A percentile compares a stretch with the other conserved stretches of the same genome.
These are phyloP conservation scores for Gambusia holbrooki DNA, from an alignment of 2,113 vertebrate species.

Conservation along the genomic window DNA sequence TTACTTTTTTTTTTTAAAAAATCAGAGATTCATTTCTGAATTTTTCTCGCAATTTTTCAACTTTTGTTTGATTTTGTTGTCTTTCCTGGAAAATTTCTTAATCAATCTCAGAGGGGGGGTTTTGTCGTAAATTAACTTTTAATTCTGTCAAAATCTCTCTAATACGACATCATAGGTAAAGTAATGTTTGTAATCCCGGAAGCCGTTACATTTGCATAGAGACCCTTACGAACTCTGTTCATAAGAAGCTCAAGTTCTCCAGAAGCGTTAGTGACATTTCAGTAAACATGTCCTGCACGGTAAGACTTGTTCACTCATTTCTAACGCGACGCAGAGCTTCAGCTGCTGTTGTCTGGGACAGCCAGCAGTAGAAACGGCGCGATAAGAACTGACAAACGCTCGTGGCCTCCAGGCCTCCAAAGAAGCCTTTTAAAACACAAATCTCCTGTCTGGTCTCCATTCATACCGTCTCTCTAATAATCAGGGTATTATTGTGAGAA, in stretches of 20 bases:
- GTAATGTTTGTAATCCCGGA: no score
- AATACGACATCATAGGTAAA: background rate
- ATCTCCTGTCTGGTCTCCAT: slow-evolving; percentile 8
- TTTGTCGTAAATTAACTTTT: no score
- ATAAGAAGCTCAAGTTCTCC: background rate
- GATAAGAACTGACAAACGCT: slow-evolving; percentile 2
- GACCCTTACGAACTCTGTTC: background rate
- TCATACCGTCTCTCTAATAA: slow-evolving; percentile 23
- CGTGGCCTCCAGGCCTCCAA: slow-evolving; percentile 22
- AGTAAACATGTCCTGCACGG: background rate
- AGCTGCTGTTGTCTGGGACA: slow-evolving; percentile 11
- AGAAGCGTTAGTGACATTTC: background rate
- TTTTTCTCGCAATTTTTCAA: no score
- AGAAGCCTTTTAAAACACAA: slow-evolving; percentile 10
- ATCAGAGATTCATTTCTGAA: no score
- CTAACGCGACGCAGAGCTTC: slow-evolving; percentile 3
- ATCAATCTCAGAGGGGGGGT: no score
- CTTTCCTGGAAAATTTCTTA: no score
- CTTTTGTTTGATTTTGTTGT: no score
- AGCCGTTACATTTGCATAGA: no score
- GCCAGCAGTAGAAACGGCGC: slow-evolving; percentile 7
- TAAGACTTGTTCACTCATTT: slow-evolving; percentile 4
- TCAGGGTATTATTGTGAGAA: slow-evolving; percentile 37
- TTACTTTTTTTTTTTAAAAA: no score
- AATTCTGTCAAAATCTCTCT: no score